phyloP scores from a whole-genome alignment of 2,113 vertebrate species.

The Myanophis thanlyinensis region DNA sequence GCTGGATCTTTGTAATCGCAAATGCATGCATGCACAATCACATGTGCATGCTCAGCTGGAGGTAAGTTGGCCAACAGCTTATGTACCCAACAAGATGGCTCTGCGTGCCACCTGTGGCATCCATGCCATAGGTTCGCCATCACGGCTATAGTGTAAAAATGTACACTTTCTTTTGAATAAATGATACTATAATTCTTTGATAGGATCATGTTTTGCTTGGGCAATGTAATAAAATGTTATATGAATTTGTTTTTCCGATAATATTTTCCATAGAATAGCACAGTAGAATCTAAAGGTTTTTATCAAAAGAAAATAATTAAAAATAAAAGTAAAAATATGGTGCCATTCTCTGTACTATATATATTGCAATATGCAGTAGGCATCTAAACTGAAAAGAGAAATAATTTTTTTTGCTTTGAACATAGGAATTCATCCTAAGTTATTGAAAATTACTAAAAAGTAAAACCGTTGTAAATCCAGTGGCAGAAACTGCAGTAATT shows the following conservation, averaged over 20 bases:
- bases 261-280: neutral
- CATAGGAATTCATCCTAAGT: neutral
- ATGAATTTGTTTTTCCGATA: neutral
- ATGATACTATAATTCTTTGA: neutral
- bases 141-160: neutral
- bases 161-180: neutral
- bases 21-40: no score
- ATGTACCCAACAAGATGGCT: no score
- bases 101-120: no score
- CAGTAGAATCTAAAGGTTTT: neutral
- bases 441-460: neutral
- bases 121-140: no score
- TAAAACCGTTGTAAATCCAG: neutral
- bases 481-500: neutral
- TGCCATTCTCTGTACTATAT: neutral
- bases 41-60: no score
- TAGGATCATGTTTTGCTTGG: neutral
- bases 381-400: constrained; percentile 1
- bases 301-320: constrained; percentile 1
- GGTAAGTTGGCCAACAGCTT: no score
- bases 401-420: neutral
- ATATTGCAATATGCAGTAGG: neutral
- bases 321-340: neutral
- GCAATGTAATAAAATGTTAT: neutral
- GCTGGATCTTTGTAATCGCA: no score